Percentiles rank a stretch among this genome's conserved stretches.
Conservation (phyloP, 1,140 invertebrate species). For the Macrocentrus cingulum region DNA sequence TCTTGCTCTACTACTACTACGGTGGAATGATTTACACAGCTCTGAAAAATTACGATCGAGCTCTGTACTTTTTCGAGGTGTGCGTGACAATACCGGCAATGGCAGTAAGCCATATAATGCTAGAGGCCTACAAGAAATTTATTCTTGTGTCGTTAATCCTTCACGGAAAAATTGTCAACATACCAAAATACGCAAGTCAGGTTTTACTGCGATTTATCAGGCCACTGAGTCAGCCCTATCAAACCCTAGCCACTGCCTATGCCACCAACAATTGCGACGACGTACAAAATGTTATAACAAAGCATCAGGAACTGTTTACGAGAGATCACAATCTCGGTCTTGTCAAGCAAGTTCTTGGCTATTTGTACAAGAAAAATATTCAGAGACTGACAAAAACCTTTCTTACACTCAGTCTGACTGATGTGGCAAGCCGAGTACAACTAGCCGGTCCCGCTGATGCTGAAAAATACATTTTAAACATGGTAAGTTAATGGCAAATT, state of each 20-base stretch:
- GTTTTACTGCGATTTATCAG: slow-evolving; percentile 86
- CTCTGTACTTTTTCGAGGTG: slow-evolving; percentile 94
- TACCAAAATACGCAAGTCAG: slow-evolving; percentile 91
- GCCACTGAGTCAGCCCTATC: slow-evolving; percentile 87
- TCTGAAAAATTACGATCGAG: slow-evolving; percentile 88
- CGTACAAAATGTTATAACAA: slow-evolving; percentile 70
- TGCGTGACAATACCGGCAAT: slow-evolving; percentile 89
- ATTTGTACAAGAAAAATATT: slow-evolving; percentile 95
- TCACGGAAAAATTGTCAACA: slow-evolving; percentile 76
- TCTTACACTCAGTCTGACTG: slow-evolving; percentile 88
- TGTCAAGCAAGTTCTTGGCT: slow-evolving; percentile 81
- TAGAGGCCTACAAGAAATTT: slow-evolving; percentile 96
- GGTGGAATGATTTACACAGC: slow-evolving; percentile 96
- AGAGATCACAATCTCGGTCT: slow-evolving; percentile 84
- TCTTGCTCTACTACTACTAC: slow-evolving; percentile 94
- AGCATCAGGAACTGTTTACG: slow-evolving; percentile 79
- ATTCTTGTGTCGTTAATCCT: slow-evolving; percentile 88
- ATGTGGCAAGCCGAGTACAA: slow-evolving; percentile 90
- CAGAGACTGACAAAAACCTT: slow-evolving; percentile 97
- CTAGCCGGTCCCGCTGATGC: slow-evolving; percentile 81
- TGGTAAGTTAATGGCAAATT: slow-evolving; percentile 65
- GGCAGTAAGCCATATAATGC: slow-evolving; percentile 94
- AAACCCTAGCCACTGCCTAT: slow-evolving; percentile 85
- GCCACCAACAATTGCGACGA: slow-evolving; percentile 74
- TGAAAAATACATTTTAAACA: slow-evolving; percentile 92